phyloP scores from a whole-genome alignment of 1,140 invertebrate species.

The Pachypeltis micranthus region DNA sequence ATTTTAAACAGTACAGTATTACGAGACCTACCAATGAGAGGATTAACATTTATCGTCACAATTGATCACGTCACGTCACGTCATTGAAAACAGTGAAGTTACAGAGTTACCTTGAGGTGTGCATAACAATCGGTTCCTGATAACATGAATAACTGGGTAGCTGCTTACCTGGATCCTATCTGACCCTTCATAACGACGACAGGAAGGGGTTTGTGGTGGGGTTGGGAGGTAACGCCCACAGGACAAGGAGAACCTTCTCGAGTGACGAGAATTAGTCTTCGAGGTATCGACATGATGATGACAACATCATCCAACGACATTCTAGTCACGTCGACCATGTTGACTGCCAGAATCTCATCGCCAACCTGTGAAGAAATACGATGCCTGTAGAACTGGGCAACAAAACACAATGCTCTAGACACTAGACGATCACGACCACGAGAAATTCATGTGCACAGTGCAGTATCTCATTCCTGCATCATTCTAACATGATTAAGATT shows the following conservation, averaged over 20 bases:
- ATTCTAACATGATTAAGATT: too few relatives aligned
- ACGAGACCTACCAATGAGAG: too few relatives aligned
- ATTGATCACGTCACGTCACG: too few relatives aligned
- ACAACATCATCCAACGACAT: conserved; percentile 99
- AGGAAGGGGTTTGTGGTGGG: conserved; percentile 44
- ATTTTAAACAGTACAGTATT: too few relatives aligned
- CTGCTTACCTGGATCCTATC: conserved; percentile 16
- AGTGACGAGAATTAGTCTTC: conserved; percentile 84
- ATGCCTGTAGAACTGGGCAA: background rate
- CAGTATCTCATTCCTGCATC: too few relatives aligned
- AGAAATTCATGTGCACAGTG: background rate
- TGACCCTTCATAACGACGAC: conserved; percentile 82
- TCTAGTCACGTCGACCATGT: conserved; percentile 89
- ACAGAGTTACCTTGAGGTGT: too few relatives aligned
- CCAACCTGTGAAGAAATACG: conserved; percentile 54
- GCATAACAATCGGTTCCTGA: too few relatives aligned
- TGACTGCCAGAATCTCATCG: conserved; percentile 97
- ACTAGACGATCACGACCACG: background rate
- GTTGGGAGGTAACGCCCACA: conserved; percentile 14
- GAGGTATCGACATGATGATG: conserved; percentile 97
- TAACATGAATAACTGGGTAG: too few relatives aligned
- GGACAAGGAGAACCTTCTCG: conserved; percentile 40
- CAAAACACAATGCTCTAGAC: background rate
- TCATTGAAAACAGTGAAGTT: too few relatives aligned
- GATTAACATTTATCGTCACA: too few relatives aligned